Evolutionary conservation across 2,797 vertebrate species (phyloP).

Genomic region (Gymnodraco acuticeps): DNA sequence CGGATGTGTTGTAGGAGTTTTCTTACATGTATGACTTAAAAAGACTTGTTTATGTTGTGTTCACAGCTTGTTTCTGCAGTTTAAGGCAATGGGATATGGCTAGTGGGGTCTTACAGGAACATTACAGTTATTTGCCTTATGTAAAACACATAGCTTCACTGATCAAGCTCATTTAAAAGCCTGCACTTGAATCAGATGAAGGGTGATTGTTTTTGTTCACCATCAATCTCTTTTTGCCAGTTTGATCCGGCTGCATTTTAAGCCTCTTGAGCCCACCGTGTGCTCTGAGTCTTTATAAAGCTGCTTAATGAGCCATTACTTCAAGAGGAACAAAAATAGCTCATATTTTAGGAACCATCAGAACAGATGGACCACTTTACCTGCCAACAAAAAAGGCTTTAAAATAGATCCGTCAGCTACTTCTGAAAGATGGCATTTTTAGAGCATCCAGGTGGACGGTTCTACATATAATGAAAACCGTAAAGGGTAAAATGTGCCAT

Average conservation of each 20-base stretch:
- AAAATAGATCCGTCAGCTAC: conserved; percentile 41
- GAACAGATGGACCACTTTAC: conserved; percentile 65
- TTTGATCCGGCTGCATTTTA: conserved; percentile 19
- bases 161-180: conserved; percentile 18
- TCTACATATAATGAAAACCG: conserved; percentile 27
- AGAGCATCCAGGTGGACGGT: conserved; percentile 49
- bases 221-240: conserved; percentile 4
- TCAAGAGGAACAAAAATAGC: conserved; percentile 28
- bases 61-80: too few species aligned
- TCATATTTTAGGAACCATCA: conserved; percentile 46
- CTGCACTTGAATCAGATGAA: conserved; percentile 10
- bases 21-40: too few species aligned
- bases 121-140: background rate
- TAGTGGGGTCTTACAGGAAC: background rate
- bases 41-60: too few species aligned
- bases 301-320: conserved; percentile 45
- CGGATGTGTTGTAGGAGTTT: too few species aligned
- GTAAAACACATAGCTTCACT: conserved; percentile 2
- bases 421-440: conserved; percentile 21
- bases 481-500: conserved; percentile 4
- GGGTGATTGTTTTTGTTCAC: background rate
- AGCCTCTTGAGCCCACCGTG: conserved; percentile 14
- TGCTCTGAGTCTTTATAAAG: conserved; percentile 13
- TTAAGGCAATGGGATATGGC: too few species aligned
- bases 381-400: conserved; percentile 55